phyloP scores from a whole-genome alignment of 2,797 vertebrate genomes.

The Xiphorhynchus erythropygius region DNA sequence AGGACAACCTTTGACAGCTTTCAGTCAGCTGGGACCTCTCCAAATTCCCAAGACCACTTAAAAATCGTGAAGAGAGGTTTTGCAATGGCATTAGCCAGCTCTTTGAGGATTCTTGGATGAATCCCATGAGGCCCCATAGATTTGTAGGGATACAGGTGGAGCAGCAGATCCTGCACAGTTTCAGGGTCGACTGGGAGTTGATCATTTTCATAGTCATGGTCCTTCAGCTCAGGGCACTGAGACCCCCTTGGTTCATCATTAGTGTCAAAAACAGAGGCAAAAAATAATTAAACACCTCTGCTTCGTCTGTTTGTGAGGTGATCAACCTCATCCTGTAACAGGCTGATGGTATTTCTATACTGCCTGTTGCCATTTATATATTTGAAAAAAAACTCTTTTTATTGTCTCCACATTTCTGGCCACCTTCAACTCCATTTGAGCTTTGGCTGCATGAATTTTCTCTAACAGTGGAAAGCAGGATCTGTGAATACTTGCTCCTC shows the following conservation, averaged over 20 bases:
- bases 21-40: not conserved
- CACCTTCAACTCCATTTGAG: not conserved
- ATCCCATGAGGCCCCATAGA: not conserved
- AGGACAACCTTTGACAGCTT: not conserved
- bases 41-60: not conserved
- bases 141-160: not conserved
- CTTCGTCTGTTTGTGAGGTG: not conserved
- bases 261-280: not conserved
- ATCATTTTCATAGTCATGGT: not conserved
- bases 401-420: not conserved
- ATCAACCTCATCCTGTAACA: not conserved
- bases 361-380: not conserved
- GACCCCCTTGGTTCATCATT: not conserved
- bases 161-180: not conserved
- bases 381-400: not conserved
- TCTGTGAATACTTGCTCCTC: not conserved
- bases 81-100: not conserved
- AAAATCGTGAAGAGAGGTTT: not conserved
- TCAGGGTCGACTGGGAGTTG: not conserved
- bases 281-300: not conserved
- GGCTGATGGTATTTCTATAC: not conserved
- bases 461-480: not conserved
- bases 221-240: not conserved
- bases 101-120: not conserved
- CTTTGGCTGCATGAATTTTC: not conserved